These are phyloP conservation scores for Rhimphoctona megacephalus DNA, from an alignment of 2,888 invertebrate species.

Conservation along the genomic window DNA sequence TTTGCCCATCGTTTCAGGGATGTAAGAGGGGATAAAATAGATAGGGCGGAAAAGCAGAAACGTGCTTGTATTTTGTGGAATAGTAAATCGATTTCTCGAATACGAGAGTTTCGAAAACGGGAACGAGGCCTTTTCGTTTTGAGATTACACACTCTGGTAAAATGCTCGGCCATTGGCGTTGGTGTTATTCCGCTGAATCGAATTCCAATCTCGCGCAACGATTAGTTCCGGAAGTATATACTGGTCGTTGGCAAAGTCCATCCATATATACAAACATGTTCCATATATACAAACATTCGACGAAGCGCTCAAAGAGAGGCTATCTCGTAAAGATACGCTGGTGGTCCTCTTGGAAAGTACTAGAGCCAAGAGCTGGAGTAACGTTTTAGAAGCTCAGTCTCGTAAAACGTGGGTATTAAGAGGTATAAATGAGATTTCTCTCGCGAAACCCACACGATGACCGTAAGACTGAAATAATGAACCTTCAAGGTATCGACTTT, in stretches of 20 bases:
- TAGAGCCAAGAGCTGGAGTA: constrained; percentile 29
- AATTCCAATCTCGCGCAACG: constrained; percentile 65
- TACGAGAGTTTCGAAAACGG: constrained; percentile 38
- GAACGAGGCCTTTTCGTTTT: constrained; percentile 6
- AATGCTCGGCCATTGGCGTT: constrained; percentile 25
- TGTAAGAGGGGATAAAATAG: constrained; percentile 23
- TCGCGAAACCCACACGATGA: constrained; percentile 35
- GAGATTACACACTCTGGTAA: constrained; percentile 20
- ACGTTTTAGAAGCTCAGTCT: constrained; percentile 57
- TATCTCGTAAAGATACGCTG: constrained; percentile 63
- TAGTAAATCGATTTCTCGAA: constrained; percentile 35
- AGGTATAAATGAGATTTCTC: constrained; percentile 46
- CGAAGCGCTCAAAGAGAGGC: constrained; percentile 56
- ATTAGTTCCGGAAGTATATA: constrained; percentile 54
- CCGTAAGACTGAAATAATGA: constrained; percentile 42
- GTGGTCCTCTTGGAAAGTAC: constrained; percentile 54
- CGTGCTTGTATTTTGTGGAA: background rate
- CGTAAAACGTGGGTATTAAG: constrained; percentile 64
- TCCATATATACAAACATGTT: constrained; percentile 15
- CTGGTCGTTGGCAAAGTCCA: constrained; percentile 39
- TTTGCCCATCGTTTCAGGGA: constrained; percentile 11
- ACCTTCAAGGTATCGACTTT: constrained; percentile 51
- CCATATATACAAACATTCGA: constrained; percentile 6
- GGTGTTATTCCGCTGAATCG: constrained; percentile 53
- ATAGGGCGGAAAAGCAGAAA: constrained; percentile 18